Evolutionary conservation across 2,797 vertebrate genomes (phyloP).

Genomic region (Sebastes matsubarae): DNA sequence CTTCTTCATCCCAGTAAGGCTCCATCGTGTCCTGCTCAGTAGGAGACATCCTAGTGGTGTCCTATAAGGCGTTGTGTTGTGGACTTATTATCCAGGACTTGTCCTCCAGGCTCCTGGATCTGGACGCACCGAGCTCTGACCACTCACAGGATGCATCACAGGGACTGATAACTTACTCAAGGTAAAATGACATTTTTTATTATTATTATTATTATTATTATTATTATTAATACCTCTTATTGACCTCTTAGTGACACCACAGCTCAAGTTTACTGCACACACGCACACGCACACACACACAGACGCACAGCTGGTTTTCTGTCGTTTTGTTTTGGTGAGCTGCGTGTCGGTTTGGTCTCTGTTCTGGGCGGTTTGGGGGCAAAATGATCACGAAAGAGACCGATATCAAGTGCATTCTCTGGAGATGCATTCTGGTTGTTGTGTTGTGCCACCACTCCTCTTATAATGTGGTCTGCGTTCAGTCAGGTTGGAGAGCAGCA

Average conservation of each 20-base stretch:
- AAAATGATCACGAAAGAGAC: neutral
- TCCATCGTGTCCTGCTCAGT: too few species aligned
- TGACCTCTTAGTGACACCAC: neutral
- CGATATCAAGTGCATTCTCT: neutral
- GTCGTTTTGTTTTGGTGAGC: neutral
- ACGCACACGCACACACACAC: neutral
- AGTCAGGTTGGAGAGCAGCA: neutral
- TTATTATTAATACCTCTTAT: neutral
- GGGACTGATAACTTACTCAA: slow-evolving; percentile 68
- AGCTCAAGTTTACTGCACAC: neutral
- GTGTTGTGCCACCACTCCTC: too few species aligned
- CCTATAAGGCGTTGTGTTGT: slow-evolving; percentile 41
- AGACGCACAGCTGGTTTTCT: neutral
- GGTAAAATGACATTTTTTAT: slow-evolving; percentile 64
- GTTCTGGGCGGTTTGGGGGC: neutral
- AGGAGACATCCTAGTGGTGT: neutral
- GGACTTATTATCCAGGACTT: slow-evolving; percentile 71
- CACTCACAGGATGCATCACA: slow-evolving; percentile 49
- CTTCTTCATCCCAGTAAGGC: neutral
- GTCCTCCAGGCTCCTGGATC: slow-evolving; percentile 48
- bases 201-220: neutral
- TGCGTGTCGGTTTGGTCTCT: neutral
- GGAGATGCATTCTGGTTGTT: neutral
- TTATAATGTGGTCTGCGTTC: neutral
- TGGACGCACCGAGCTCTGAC: slow-evolving; percentile 49